A percentile compares a stretch with the other conserved stretches of the same genome.
These are phyloP conservation scores for Grapholita molesta DNA, from an alignment of 1,140 invertebrate genomes.

Conservation along the genomic window DNA sequence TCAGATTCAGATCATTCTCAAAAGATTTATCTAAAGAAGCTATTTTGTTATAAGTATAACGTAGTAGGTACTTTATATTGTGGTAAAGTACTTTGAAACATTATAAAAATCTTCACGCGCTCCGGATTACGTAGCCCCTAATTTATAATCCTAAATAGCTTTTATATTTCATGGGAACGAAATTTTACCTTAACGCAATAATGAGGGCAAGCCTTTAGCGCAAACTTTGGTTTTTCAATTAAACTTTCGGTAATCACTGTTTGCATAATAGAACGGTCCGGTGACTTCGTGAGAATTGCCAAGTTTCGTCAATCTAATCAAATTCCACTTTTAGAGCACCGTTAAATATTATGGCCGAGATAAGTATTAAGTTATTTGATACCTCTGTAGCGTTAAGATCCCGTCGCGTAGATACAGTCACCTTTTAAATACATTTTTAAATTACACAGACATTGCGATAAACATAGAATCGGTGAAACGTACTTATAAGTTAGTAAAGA, in stretches of 20 bases:
- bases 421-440: not conserved
- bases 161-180: not conserved
- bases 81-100: no score
- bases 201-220: conserved; percentile 35
- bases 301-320: conserved; percentile 38
- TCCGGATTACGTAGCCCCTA: not conserved
- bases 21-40: no score
- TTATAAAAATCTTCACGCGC: not conserved
- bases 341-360: conserved; percentile 1
- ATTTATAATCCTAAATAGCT: conserved; percentile 11
- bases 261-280: conserved; percentile 32
- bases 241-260: conserved; percentile 43
- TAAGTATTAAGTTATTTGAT: conserved; percentile 11
- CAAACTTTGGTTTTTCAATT: conserved; percentile 42
- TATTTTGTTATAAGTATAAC: no score
- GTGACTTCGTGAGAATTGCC: conserved; percentile 21
- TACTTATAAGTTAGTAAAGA: no score
- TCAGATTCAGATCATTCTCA: no score
- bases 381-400: not conserved
- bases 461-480: no score
- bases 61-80: no score
- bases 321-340: conserved; percentile 22
- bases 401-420: not conserved
- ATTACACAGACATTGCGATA: no score
- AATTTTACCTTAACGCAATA: conserved; percentile 30